phyloP scores from a whole-genome alignment of 2,797 vertebrate genomes.

The Acipenser oxyrinchus region DNA sequence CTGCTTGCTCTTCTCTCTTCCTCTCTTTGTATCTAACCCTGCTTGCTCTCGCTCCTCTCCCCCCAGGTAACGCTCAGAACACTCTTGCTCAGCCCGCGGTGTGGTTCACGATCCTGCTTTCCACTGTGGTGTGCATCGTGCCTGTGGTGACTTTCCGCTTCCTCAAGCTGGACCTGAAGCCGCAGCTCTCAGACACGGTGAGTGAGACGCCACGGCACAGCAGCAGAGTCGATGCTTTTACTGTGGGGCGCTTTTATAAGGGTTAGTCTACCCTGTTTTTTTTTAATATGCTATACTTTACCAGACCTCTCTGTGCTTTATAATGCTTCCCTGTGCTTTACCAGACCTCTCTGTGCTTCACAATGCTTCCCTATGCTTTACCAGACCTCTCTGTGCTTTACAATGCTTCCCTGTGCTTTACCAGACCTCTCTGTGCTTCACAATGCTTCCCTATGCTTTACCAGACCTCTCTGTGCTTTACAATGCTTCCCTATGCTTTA shows the following conservation, averaged over 20 bases:
- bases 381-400: no score
- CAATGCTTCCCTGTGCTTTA: no score
- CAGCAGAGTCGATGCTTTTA: no score
- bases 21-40: constrained; percentile 31
- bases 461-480: no score
- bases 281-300: no score
- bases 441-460: no score
- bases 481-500: no score
- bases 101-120: constrained; percentile 86
- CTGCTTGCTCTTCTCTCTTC: constrained; percentile 53
- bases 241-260: not conserved
- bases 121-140: constrained; percentile 79
- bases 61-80: constrained; percentile 77
- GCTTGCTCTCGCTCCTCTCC: not conserved
- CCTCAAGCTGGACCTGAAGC: constrained; percentile 84
- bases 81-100: constrained; percentile 80
- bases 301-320: no score
- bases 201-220: constrained; percentile 26
- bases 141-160: constrained; percentile 89
- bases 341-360: no score
- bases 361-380: no score
- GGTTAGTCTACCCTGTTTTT: not conserved
- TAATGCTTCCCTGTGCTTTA: no score
- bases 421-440: no score
- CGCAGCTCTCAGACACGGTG: constrained; percentile 85